Percentiles rank a stretch among this genome's conserved stretches.
Conservation (phyloP, 2,113 vertebrate species). For the Brachyistius frenatus region DNA sequence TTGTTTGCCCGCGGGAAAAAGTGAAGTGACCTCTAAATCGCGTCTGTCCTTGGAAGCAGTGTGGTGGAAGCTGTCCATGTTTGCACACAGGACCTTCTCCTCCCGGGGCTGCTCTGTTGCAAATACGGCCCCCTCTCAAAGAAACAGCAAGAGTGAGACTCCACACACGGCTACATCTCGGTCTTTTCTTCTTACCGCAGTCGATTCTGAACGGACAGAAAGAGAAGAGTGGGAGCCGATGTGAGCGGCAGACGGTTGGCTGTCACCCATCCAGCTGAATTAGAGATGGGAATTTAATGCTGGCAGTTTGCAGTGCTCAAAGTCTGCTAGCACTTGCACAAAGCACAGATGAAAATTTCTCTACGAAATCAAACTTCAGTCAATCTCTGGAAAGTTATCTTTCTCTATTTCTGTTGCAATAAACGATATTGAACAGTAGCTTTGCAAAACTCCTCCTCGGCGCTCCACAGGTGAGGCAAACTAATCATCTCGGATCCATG, state of each 20-base stretch:
- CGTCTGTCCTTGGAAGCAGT: slow-evolving; percentile 42
- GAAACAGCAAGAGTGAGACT: slow-evolving; percentile 7
- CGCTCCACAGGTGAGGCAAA: neutral
- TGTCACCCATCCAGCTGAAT: slow-evolving; percentile 62
- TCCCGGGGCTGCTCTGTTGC: slow-evolving; percentile 3
- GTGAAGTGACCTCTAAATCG: slow-evolving; percentile 60
- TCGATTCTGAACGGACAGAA: slow-evolving; percentile 31
- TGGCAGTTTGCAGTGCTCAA: slow-evolving; percentile 13
- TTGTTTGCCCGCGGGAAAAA: slow-evolving; percentile 35
- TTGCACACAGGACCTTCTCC: slow-evolving; percentile 29
- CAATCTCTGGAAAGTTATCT: slow-evolving; percentile 19
- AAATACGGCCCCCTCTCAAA: slow-evolving; percentile 2
- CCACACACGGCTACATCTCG: slow-evolving; percentile 24
- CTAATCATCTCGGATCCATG: neutral
- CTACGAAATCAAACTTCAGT: slow-evolving; percentile 29
- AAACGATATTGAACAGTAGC: neutral
- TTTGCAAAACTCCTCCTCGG: neutral
- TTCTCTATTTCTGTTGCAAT: slow-evolving; percentile 5
- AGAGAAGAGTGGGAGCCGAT: slow-evolving; percentile 16
- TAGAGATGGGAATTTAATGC: slow-evolving; percentile 44
- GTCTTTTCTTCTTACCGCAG: slow-evolving; percentile 32
- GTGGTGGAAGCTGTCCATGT: slow-evolving; percentile 31
- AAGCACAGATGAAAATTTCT: slow-evolving; percentile 20
- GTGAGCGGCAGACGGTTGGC: slow-evolving; percentile 53
- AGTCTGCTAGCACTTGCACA: slow-evolving; percentile 46